Base-by-base conservation (phyloP, 2,888 invertebrate genomes). In the Nipponacmea schrenckii region DNA sequence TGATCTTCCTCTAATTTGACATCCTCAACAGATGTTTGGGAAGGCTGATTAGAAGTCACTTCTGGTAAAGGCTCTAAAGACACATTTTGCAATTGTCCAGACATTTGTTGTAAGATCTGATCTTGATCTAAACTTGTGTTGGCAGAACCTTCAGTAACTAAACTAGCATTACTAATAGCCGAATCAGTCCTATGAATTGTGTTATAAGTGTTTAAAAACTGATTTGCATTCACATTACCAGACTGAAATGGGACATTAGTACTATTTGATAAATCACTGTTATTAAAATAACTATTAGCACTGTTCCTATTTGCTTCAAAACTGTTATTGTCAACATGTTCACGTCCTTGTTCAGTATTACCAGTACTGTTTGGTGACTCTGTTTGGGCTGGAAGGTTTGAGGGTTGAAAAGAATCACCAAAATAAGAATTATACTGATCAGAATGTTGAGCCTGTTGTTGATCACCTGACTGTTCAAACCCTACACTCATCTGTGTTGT, bases 111-210 rank as follows among this genome's bases (percentile, higher is more conserved):
- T 56, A 56, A 14, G 20, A 56, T 24, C 24, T 56, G 20, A 24
- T 56, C 56, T 24, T 56, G 56, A 20, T 56, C 56, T 24, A 56
- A 24, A 56, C 56, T 56, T 24, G 20, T 56, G 24, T 56, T 56
- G 4, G 56, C 5, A 24, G 56, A 56, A 56, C 14, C 56, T 26
- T 75, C 27, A 0, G 79, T 79, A 48, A 68, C 70, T 17, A 79
- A 68, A 73, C 79, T 79, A 15, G 77, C 74, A 67, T 79, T 77
- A 27, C 77, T 77, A 39, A 79, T 79, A 56, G 71, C 74, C 10
- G 79, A 79, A 48, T 74, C 75, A 45, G 75, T 74, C 46, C 79
- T 73, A 24, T 56, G 56, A 56, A 56, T 56, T 20, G 12, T 56
- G 24, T 24, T 24, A 56, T 20, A 10, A 5, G 24, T 56, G 20